These are phyloP conservation scores for Cryptus viduatorius DNA, from an alignment of 2,888 invertebrate species.

Conservation along the genomic window DNA sequence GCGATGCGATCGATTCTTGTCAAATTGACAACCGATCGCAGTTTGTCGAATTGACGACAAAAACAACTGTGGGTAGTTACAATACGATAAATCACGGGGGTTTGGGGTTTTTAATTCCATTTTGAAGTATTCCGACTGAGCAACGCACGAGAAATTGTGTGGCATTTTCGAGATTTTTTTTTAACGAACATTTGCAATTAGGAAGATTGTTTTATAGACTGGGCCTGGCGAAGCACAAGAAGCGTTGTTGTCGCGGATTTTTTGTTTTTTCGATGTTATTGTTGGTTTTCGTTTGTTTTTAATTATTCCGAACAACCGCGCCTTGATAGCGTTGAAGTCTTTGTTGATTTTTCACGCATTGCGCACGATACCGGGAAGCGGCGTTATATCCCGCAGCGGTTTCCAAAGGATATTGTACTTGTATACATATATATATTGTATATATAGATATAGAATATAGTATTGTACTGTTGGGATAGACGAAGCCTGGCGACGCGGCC, in stretches of 20 bases:
- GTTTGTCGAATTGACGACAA: neutral
- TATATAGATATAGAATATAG: conserved; percentile 16
- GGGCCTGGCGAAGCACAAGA: neutral
- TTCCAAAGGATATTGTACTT: conserved; percentile 15
- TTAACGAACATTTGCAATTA: neutral
- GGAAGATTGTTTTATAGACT: neutral
- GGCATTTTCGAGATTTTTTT: neutral
- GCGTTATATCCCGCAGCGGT: neutral
- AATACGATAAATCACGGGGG: no score
- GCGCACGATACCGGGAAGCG: conserved; percentile 4
- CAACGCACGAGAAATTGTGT: neutral
- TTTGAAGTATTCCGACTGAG: neutral
- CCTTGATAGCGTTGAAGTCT: neutral
- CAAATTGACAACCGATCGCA: neutral
- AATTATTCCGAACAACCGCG: conserved; percentile 23
- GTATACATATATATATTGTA: conserved; percentile 14
- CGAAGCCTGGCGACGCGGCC: conserved; percentile 53
- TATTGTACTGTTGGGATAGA: conserved; percentile 20
- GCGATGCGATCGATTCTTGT: neutral
- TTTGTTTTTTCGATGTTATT: neutral
- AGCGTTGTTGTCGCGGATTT: neutral
- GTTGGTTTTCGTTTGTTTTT: conserved; percentile 7
- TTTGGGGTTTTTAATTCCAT: neutral
- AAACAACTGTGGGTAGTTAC: no score
- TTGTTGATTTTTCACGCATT: conserved; percentile 23